Conservation (phyloP, 2,888 invertebrate genomes). For the Caradrina clavipalpis region DNA sequence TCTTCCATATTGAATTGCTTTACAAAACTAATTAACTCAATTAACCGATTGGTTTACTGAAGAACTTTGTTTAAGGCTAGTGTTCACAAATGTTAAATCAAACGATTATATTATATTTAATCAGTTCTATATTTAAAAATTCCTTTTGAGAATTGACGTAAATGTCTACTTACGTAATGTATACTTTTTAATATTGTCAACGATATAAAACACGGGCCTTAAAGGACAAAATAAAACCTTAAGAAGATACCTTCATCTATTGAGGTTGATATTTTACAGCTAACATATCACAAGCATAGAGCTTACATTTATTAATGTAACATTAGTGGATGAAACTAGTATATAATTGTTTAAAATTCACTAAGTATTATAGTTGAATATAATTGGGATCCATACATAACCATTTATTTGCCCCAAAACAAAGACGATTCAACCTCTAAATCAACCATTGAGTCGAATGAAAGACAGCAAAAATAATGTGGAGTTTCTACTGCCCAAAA, state of each 20-base stretch:
- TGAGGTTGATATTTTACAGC: no score
- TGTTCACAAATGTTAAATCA: neutral
- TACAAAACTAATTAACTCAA: conserved; percentile 47
- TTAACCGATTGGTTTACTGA: conserved; percentile 37
- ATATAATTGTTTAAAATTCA: no score
- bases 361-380: no score
- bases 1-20: conserved; percentile 36
- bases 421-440: neutral
- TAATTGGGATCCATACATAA: no score
- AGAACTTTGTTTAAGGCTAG: neutral
- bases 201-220: neutral
- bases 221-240: neutral
- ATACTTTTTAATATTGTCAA: no score
- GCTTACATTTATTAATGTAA: neutral
- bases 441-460: conserved; percentile 1
- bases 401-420: neutral
- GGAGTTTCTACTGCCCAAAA: conserved; percentile 3
- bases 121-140: neutral
- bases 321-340: no score
- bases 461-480: neutral
- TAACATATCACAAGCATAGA: neutral
- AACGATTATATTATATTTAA: neutral
- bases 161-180: neutral
- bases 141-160: neutral
- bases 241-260: neutral